Percentiles rank a stretch among this genome's conserved stretches.
phyloP scores from a whole-genome alignment of 2,797 vertebrate species.

The Acrossocheilus fasciatus region DNA sequence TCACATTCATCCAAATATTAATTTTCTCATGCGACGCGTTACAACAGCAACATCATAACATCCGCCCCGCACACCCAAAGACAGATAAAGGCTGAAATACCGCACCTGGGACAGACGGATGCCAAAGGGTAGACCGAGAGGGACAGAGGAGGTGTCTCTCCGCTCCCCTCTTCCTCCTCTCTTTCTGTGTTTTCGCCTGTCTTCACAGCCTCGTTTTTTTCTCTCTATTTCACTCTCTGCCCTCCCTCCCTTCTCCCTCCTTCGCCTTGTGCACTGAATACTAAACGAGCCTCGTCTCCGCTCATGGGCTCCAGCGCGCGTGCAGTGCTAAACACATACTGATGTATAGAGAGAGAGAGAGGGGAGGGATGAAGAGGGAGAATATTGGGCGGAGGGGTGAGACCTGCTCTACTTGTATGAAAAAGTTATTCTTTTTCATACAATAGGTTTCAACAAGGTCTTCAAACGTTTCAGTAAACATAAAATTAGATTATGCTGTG shows the following conservation, averaged over 20 bases:
- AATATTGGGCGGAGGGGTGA: slow-evolving; percentile 52
- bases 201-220: slow-evolving; percentile 67
- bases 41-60: slow-evolving; percentile 69
- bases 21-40: slow-evolving; percentile 73
- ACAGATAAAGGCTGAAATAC: slow-evolving; percentile 67
- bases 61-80: slow-evolving; percentile 58
- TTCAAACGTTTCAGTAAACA: not conserved
- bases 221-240: slow-evolving; percentile 52
- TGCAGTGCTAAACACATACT: slow-evolving; percentile 79
- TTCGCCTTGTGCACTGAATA: slow-evolving; percentile 82
- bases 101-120: slow-evolving; percentile 66
- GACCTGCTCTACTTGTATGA: not conserved
- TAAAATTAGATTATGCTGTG: not conserved
- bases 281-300: slow-evolving; percentile 76
- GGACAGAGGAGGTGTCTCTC: slow-evolving; percentile 73
- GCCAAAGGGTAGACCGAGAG: slow-evolving; percentile 69
- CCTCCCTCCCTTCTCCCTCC: slow-evolving; percentile 72
- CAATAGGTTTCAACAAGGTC: not conserved
- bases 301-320: slow-evolving; percentile 71
- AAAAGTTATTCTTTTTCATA: not conserved
- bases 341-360: slow-evolving; percentile 71
- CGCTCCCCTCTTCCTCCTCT: slow-evolving; percentile 66
- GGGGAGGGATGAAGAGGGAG: not conserved
- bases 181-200: slow-evolving; percentile 70
- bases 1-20: slow-evolving; percentile 54